These are phyloP conservation scores for Helarctos malayanus DNA, from an alignment of 2,797 vertebrate genomes.

Conservation along the genomic window DNA sequence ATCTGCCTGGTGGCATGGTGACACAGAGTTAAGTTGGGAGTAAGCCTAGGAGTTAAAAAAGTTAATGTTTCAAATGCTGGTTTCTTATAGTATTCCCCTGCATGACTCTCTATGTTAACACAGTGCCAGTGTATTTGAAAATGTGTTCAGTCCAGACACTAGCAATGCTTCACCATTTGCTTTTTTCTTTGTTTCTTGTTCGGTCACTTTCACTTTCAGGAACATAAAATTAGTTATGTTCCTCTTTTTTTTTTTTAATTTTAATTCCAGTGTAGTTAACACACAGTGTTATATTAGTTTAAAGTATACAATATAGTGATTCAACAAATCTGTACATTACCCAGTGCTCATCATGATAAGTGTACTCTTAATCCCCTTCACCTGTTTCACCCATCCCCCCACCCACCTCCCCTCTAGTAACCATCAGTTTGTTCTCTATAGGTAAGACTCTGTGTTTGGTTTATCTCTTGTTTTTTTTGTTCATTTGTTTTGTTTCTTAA, in stretches of 20 bases:
- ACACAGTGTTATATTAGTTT: neutral
- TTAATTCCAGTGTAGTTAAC: neutral
- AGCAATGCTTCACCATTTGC: neutral
- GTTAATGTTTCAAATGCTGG: neutral
- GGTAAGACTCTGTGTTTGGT: neutral
- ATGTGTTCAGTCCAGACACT: neutral
- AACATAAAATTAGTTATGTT: neutral
- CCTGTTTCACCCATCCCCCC: neutral
- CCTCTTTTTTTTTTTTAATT: neutral
- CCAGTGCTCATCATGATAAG: neutral
- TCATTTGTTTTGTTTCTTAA: neutral
- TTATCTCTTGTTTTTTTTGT: neutral
- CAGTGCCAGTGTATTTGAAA: neutral
- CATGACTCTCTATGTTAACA: neutral
- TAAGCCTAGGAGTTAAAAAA: neutral
- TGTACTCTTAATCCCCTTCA: neutral
- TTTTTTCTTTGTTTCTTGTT: neutral
- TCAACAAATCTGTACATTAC: neutral
- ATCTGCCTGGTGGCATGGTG: neutral
- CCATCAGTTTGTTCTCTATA: neutral
- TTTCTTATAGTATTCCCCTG: neutral
- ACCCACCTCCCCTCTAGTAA: neutral
- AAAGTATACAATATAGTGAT: neutral
- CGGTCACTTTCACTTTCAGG: neutral
- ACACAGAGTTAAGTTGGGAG: neutral